These are phyloP conservation scores for Cerastis leucographa DNA, from an alignment of 2,888 invertebrate species.

Conservation along the genomic window DNA sequence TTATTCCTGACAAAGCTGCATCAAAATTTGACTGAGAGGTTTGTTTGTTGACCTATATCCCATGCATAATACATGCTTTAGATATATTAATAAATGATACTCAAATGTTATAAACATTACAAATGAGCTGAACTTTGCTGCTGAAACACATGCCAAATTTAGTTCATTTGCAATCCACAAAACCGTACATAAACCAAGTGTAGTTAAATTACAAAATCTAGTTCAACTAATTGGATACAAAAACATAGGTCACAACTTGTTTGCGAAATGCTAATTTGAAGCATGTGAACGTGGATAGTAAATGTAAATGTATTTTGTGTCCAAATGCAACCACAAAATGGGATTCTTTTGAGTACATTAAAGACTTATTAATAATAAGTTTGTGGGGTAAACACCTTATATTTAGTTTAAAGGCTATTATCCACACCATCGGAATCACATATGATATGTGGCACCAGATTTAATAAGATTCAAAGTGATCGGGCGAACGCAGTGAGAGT, in stretches of 20 bases:
- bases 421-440: no score
- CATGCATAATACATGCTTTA: background rate
- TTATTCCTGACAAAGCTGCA: constrained; percentile 14
- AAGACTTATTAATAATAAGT: constrained; percentile 24
- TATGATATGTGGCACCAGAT: no score
- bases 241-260: constrained; percentile 68
- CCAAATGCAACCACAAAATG: constrained; percentile 32
- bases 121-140: constrained; percentile 45
- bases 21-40: background rate
- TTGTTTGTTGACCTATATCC: background rate
- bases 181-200: constrained; percentile 60
- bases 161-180: constrained; percentile 63
- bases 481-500: no score
- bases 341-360: constrained; percentile 20
- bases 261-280: constrained; percentile 67
- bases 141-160: constrained; percentile 62
- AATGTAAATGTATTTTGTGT: constrained; percentile 57
- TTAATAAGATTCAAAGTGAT: no score
- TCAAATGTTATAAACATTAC: constrained; percentile 36
- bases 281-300: constrained; percentile 54
- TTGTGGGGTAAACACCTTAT: no score
- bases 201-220: constrained; percentile 67
- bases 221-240: constrained; percentile 69
- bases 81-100: constrained; percentile 2
- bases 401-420: no score